A percentile compares a stretch with the other conserved stretches of the same genome.
Evolutionary conservation across 1,140 invertebrate species (phyloP).

Genomic region (Cyrtorhinus lividipennis): DNA sequence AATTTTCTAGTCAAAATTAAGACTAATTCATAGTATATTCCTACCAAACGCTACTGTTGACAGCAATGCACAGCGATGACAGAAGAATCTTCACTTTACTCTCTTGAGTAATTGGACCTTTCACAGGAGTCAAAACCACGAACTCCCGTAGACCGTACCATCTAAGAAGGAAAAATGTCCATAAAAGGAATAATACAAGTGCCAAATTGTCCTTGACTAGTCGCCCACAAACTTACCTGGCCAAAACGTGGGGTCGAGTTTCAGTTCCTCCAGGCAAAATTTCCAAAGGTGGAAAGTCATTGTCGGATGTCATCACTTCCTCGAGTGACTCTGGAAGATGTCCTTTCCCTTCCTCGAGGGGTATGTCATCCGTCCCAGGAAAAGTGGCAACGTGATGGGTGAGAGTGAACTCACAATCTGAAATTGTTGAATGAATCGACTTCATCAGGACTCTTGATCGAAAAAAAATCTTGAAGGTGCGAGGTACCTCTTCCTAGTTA

Average conservation of each 20-base stretch:
- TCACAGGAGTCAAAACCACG: constrained; percentile 52
- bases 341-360: background rate
- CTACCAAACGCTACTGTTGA: constrained; percentile 63
- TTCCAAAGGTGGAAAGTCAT: constrained; percentile 44
- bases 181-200: background rate
- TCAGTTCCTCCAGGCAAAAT: constrained; percentile 36
- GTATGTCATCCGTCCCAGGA: constrained; percentile 24
- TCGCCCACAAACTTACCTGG: constrained; percentile 23
- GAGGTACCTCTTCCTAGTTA: no score
- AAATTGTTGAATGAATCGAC: constrained; percentile 29
- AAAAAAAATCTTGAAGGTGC: no score
- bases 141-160: constrained; percentile 78
- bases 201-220: no score
- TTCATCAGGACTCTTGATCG: no score
- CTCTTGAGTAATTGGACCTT: constrained; percentile 48
- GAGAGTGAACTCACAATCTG: constrained; percentile 45
- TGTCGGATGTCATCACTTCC: constrained; percentile 44
- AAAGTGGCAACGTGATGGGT: constrained; percentile 30
- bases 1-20: constrained; percentile 17
- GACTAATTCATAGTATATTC: background rate
- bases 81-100: constrained; percentile 69
- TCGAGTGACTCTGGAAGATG: constrained; percentile 31
- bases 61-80: constrained; percentile 68
- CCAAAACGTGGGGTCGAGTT: constrained; percentile 39
- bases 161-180: constrained; percentile 17